These are phyloP conservation scores for Dermolepida albohirtum DNA, from an alignment of 2,888 invertebrate genomes.

Conservation along the genomic window DNA sequence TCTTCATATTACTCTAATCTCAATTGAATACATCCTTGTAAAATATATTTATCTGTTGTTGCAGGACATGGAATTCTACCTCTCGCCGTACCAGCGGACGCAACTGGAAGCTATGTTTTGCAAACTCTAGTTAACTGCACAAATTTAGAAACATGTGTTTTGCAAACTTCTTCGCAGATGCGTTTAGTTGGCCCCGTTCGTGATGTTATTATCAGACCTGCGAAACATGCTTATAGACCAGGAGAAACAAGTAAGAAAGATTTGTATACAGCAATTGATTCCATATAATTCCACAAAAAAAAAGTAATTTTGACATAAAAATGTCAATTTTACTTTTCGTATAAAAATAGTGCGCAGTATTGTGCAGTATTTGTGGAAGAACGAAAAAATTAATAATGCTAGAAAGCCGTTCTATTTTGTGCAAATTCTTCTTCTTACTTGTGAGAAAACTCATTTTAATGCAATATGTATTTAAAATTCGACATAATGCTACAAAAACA, in stretches of 20 bases:
- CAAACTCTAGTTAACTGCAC: slow-evolving; percentile 73
- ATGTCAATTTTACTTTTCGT: no score
- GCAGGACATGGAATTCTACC: slow-evolving; percentile 75
- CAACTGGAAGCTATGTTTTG: slow-evolving; percentile 71
- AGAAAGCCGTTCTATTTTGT: no score
- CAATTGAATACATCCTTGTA: no score
- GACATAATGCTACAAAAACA: no score
- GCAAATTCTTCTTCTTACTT: no score
- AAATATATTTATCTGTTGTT: slow-evolving; percentile 55
- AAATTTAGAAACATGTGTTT: slow-evolving; percentile 67
- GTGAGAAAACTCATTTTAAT: no score
- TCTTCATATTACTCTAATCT: no score
- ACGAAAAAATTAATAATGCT: no score
- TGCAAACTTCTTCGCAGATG: slow-evolving; percentile 72
- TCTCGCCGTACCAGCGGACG: slow-evolving; percentile 71
- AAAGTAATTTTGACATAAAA: no score
- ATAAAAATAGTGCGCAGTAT: no score
- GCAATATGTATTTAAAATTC: no score
- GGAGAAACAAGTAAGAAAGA: slow-evolving; percentile 72
- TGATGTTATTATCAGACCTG: slow-evolving; percentile 74
- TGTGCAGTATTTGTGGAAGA: no score
- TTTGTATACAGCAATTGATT: background rate
- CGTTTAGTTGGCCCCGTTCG: slow-evolving; percentile 73
- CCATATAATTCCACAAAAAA: background rate
- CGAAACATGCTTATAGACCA: slow-evolving; percentile 72